These are phyloP conservation scores for Globodera rostochiensis DNA, from an alignment of 1,140 invertebrate species.

Conservation along the genomic window DNA sequence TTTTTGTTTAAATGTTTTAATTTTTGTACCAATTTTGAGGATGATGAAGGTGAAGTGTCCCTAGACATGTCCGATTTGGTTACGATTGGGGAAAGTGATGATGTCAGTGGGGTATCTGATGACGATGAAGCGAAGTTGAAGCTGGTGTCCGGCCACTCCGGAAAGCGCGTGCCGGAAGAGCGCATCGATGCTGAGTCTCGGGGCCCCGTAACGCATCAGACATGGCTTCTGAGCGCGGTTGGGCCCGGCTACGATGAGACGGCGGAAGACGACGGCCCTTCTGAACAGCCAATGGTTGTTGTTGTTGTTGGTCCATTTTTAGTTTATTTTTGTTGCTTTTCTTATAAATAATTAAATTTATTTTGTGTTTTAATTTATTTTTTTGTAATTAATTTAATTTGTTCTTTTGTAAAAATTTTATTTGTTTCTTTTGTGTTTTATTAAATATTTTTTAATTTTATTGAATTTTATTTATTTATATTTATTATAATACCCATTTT, in stretches of 20 bases:
- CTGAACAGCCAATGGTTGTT: background rate
- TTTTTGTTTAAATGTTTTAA: background rate
- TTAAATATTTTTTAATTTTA: background rate
- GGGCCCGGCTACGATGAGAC: background rate
- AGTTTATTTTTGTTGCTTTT: background rate
- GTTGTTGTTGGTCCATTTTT: background rate
- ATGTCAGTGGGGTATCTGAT: background rate
- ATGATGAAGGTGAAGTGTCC: conserved; percentile 3
- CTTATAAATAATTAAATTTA: too few species aligned
- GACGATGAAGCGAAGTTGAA: background rate
- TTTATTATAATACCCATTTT: background rate
- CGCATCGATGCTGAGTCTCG: conserved; percentile 1
- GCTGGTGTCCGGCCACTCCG: background rate
- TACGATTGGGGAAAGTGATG: background rate
- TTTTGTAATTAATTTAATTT: too few species aligned
- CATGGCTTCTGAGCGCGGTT: background rate
- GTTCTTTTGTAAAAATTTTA: background rate
- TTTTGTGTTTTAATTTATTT: too few species aligned
- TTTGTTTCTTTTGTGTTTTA: background rate
- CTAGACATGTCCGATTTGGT: background rate
- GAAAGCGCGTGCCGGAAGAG: background rate
- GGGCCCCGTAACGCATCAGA: background rate
- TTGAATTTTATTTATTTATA: background rate
- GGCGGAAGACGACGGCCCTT: background rate
- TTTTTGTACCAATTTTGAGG: background rate